phyloP scores from a whole-genome alignment of 2,113 vertebrate genomes.

The Etheostoma spectabile region DNA sequence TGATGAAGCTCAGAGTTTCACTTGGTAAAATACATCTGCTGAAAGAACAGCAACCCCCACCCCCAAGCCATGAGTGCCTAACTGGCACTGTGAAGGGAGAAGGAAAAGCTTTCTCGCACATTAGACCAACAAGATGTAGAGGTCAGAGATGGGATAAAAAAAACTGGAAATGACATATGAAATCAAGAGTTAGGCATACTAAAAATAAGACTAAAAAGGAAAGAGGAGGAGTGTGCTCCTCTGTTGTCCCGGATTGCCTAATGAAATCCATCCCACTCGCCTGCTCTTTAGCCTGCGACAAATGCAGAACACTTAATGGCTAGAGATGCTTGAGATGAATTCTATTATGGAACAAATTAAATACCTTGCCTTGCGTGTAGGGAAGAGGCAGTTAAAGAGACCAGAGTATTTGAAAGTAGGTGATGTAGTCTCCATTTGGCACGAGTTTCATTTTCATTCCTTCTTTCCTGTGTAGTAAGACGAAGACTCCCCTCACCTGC shows the following conservation, averaged over 20 bases:
- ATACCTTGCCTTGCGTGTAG: constrained; percentile 72
- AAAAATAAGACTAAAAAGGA: constrained; percentile 73
- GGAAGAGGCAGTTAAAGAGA: constrained; percentile 58
- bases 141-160: constrained; percentile 61
- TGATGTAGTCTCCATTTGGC: constrained; percentile 62
- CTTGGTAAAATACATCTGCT: constrained; percentile 76
- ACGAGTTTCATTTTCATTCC: constrained; percentile 51
- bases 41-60: constrained; percentile 64
- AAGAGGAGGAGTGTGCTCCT: constrained; percentile 58
- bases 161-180: constrained; percentile 54
- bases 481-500: constrained; percentile 75
- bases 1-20: constrained; percentile 74
- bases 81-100: constrained; percentile 47
- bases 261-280: constrained; percentile 82
- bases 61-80: constrained; percentile 58
- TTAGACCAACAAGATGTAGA: constrained; percentile 62
- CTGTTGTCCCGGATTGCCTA: constrained; percentile 73
- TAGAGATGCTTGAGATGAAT: constrained; percentile 82
- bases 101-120: constrained; percentile 65
- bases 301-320: constrained; percentile 80
- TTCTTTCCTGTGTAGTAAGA: constrained; percentile 51
- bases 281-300: constrained; percentile 79
- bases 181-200: constrained; percentile 69
- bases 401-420: constrained; percentile 66
- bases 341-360: constrained; percentile 85